Percentiles rank a stretch among this genome's conserved stretches.
Conservation (phyloP, 2,888 invertebrate genomes). For the Macrosoma leucophasiata region DNA sequence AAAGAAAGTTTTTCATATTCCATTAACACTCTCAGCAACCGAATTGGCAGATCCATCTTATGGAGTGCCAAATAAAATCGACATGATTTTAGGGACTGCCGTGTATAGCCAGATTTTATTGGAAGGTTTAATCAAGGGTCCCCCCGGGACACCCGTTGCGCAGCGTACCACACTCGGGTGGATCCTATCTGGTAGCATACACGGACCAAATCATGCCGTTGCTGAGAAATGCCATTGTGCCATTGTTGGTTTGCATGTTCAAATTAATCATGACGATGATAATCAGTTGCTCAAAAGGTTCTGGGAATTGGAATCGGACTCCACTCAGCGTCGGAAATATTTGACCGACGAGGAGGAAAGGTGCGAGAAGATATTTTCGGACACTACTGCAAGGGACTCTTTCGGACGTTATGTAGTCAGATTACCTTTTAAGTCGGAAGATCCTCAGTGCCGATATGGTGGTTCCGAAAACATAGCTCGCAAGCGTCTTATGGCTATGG, state of each 20-base stretch:
- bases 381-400: neutral
- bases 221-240: neutral
- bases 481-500: slow-evolving; percentile 10
- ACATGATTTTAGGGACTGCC: slow-evolving; percentile 26
- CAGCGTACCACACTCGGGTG: slow-evolving; percentile 25
- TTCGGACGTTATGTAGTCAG: slow-evolving; percentile 1
- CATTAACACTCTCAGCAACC: neutral
- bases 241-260: slow-evolving; percentile 1
- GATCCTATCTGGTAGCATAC: slow-evolving; percentile 23
- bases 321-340: slow-evolving; percentile 16
- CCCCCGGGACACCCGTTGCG: slow-evolving; percentile 10
- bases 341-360: slow-evolving; percentile 2
- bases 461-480: slow-evolving; percentile 11
- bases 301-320: slow-evolving; percentile 25
- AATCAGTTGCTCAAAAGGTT: neutral
- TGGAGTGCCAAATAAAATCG: slow-evolving; percentile 19
- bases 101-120: slow-evolving; percentile 22
- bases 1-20: neutral
- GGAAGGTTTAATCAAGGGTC: slow-evolving; percentile 20
- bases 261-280: neutral
- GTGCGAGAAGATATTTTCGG: slow-evolving; percentile 1
- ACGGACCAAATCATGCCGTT: slow-evolving; percentile 1
- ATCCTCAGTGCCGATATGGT: slow-evolving; percentile 8
- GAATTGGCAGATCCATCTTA: slow-evolving; percentile 16
- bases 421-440: slow-evolving; percentile 1